Percentiles rank a stretch among this genome's conserved stretches.
These are phyloP conservation scores for Cercopithecus mitis DNA, from an alignment of 2,797 vertebrate genomes.

Conservation along the genomic window DNA sequence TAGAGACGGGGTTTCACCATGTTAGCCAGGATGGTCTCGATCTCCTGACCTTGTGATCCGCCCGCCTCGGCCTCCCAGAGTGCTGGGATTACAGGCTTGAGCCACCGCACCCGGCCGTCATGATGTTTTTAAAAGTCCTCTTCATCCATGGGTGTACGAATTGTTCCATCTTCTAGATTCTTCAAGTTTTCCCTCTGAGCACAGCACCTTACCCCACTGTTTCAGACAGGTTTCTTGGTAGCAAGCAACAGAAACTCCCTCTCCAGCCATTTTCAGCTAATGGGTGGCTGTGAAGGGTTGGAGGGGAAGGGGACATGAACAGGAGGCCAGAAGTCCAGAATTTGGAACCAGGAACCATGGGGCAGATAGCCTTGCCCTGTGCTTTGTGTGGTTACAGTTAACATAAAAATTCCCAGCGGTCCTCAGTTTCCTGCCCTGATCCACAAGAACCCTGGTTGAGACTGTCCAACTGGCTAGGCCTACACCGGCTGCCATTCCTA, in stretches of 20 bases:
- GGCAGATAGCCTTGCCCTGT: rapidly evolving
- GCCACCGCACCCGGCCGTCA: rapidly evolving
- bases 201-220: too few species aligned
- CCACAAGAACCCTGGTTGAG: not conserved
- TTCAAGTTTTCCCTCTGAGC: rapidly evolving
- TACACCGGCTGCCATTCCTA: rapidly evolving
- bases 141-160: rapidly evolving
- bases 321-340: not conserved
- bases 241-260: not conserved
- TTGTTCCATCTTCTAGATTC: rapidly evolving
- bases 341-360: rapidly evolving
- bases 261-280: rapidly evolving
- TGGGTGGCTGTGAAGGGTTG: rapidly evolving
- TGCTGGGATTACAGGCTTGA: too few species aligned
- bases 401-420: rapidly evolving
- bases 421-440: rapidly evolving
- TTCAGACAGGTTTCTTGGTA: rapidly evolving
- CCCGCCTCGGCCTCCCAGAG: too few species aligned
- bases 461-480: rapidly evolving
- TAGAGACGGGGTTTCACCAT: too few species aligned
- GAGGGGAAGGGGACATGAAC: rapidly evolving
- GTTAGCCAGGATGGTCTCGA: too few species aligned
- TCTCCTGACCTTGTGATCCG: too few species aligned
- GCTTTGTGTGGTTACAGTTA: rapidly evolving
- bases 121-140: too few species aligned